Conservation (phyloP, 2,113 vertebrate species). For the Isurus oxyrinchus region DNA sequence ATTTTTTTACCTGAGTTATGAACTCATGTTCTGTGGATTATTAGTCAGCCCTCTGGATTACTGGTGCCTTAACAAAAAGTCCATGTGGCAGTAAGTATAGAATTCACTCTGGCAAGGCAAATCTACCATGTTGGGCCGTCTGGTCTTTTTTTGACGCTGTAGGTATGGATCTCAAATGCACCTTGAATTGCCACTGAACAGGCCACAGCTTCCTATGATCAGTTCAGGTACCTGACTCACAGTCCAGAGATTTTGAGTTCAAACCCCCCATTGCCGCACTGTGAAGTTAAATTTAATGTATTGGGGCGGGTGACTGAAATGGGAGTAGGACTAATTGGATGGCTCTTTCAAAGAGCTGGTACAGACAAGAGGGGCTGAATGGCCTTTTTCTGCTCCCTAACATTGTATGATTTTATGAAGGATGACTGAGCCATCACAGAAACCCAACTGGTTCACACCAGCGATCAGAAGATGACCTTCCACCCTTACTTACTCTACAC, state of each 20-base stretch:
- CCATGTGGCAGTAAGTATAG: background rate
- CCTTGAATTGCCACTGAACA: background rate
- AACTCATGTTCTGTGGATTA: background rate
- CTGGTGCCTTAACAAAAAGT: background rate
- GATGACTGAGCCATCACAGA: background rate
- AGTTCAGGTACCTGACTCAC: background rate
- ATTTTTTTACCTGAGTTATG: too few species aligned
- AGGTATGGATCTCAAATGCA: background rate
- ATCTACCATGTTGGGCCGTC: background rate
- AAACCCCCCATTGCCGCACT: background rate
- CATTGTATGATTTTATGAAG: background rate
- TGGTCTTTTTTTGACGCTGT: background rate
- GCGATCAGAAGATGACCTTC: background rate
- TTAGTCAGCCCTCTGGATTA: background rate
- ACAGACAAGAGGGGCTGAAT: background rate
- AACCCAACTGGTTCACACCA: background rate
- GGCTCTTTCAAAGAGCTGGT: background rate
- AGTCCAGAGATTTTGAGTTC: background rate
- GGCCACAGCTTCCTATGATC: background rate
- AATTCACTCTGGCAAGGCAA: background rate
- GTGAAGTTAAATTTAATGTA: background rate
- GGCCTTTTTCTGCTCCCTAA: background rate
- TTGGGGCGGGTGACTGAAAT: background rate
- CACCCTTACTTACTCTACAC: background rate
- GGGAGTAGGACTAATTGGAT: background rate